Conservation (phyloP, 2,888 invertebrate species). For the Ectemnius continuus region DNA sequence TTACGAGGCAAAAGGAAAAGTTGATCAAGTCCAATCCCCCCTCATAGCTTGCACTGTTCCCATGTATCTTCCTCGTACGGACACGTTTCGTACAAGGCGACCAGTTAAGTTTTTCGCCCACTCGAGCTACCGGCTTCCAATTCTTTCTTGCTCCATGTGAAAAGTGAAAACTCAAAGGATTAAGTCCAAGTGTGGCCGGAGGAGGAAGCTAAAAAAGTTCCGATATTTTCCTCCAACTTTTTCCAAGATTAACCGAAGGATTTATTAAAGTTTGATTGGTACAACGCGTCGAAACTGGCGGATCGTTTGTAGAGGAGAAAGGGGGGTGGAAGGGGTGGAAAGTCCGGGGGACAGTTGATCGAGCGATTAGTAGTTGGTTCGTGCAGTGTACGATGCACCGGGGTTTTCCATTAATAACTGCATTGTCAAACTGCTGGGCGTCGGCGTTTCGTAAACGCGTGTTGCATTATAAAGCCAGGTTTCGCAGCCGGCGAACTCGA, state of each 20-base stretch:
- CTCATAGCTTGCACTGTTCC: constrained; percentile 23
- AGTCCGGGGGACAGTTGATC: neutral
- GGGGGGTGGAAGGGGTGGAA: neutral
- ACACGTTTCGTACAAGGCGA: constrained; percentile 15
- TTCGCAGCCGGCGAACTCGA: neutral
- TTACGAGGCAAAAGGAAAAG: constrained; percentile 62
- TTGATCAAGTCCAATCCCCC: constrained; percentile 61
- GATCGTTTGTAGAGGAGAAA: constrained; percentile 12
- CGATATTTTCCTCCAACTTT: constrained; percentile 27
- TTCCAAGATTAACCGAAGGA: neutral
- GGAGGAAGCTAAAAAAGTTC: constrained; percentile 30
- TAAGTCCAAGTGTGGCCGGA: neutral
- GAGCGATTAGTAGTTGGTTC: constrained; percentile 24
- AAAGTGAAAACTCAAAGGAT: constrained; percentile 18
- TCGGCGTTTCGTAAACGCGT: constrained; percentile 21
- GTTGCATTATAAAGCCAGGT: constrained; percentile 30
- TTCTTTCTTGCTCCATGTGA: neutral
- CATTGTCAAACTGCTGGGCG: constrained; percentile 51
- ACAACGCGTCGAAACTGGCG: constrained; percentile 54
- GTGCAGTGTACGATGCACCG: constrained; percentile 13
- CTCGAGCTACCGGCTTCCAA: too few relatives aligned
- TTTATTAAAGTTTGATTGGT: neutral
- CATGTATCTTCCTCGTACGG: constrained; percentile 39
- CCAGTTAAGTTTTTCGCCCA: constrained; percentile 17
- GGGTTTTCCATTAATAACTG: constrained; percentile 56